Evolutionary conservation across 2,113 vertebrate species (phyloP).

Genomic region (Rattus norvegicus): GRCr8 NC_086022.1:120059501-120060000

Average conservation of each 20-base stretch:
- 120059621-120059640: not conserved
- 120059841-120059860: constrained; percentile 62
- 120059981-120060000: not conserved
- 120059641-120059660: constrained; percentile 3
- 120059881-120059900: not conserved
- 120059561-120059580: not conserved
- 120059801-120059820: not conserved
- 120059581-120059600: not conserved
- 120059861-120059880: constrained; percentile 57
- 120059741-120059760: constrained; percentile 22
- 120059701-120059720: not conserved
- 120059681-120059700: not conserved
- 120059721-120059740: constrained; percentile 5
- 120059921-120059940: not conserved
- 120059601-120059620: no score
- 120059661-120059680: not conserved
- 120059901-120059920: constrained; percentile 11
- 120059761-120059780: not conserved
- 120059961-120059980: not conserved
- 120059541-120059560: not conserved
- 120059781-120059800: no score
- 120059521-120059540: no score
- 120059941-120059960: constrained; percentile 4
- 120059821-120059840: not conserved
- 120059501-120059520: no score